Evolutionary conservation across 2,888 invertebrate species (phyloP).

Genomic region (Cryptops parisi): DNA sequence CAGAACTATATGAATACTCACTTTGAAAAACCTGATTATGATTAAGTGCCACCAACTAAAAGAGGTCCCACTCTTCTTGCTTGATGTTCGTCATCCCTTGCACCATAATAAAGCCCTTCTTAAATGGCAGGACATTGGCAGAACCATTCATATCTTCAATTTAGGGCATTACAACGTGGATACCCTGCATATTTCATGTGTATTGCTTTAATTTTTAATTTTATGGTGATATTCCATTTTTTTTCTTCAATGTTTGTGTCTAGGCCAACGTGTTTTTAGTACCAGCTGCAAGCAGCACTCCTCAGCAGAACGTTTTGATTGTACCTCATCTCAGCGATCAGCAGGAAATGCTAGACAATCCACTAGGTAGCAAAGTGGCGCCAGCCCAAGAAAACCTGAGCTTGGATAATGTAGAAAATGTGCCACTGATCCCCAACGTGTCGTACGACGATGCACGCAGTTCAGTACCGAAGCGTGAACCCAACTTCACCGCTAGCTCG

Average conservation of each 20-base stretch:
- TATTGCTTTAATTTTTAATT: background rate
- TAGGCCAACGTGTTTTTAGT: constrained; percentile 5
- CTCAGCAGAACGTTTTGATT: constrained; percentile 11
- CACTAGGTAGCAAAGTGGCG: background rate
- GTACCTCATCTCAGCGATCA: constrained; percentile 12
- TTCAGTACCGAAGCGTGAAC: background rate
- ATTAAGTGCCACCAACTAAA: no score
- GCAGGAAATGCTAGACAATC: constrained; percentile 11
- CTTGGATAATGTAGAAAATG: constrained; percentile 5
- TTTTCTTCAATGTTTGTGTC: no score
- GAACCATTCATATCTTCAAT: no score
- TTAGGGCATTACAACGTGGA: no score
- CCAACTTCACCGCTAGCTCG: background rate
- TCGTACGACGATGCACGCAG: background rate
- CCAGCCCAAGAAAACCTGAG: background rate
- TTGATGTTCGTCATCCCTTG: no score
- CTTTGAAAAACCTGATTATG: no score
- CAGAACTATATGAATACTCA: no score
- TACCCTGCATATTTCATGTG: no score
- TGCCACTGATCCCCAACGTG: background rate
- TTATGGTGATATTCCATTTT: background rate
- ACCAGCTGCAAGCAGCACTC: constrained; percentile 3
- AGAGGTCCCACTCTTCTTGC: no score
- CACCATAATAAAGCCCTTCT: no score
- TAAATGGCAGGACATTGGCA: no score